A percentile compares a stretch with the other conserved stretches of the same genome.
phyloP scores from a whole-genome alignment of 2,888 invertebrate species.

The Macaria liturata region DNA sequence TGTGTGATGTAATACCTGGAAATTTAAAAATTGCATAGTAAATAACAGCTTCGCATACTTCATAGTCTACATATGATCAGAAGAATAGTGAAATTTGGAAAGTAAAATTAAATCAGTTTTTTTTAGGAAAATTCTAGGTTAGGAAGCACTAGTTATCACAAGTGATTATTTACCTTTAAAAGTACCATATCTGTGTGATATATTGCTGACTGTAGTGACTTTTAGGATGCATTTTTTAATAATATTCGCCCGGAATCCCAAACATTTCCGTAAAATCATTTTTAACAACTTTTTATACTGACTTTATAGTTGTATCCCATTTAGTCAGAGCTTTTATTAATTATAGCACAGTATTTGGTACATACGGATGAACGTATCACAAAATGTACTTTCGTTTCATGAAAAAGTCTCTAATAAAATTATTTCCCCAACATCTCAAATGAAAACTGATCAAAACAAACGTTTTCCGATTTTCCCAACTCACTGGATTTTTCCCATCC shows the following conservation, averaged over 20 bases:
- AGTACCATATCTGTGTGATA: slow-evolving; percentile 4
- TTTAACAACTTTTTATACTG: neutral
- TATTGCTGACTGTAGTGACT: slow-evolving; percentile 2
- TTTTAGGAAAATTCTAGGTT: neutral
- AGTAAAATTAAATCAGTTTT: no score
- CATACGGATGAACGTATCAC: no score
- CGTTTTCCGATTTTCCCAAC: no score
- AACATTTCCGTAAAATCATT: slow-evolving; percentile 29
- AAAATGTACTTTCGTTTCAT: no score
- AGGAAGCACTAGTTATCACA: neutral
- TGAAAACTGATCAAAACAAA: no score
- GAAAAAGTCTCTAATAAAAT: no score
- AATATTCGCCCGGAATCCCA: slow-evolving; percentile 11
- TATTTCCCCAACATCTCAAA: no score
- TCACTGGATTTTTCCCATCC: no score
- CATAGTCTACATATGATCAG: neutral
- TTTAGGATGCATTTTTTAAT: slow-evolving; percentile 17
- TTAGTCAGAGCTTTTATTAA: no score
- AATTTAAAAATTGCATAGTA: neutral
- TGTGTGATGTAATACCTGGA: slow-evolving; percentile 6
- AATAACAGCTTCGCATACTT: neutral
- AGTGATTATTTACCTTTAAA: slow-evolving; percentile 26
- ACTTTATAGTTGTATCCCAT: no score
- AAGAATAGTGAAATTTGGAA: no score
- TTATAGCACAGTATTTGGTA: no score